Base-by-base conservation (phyloP, 2,113 vertebrate species). In the Perccottus glenii region DNA sequence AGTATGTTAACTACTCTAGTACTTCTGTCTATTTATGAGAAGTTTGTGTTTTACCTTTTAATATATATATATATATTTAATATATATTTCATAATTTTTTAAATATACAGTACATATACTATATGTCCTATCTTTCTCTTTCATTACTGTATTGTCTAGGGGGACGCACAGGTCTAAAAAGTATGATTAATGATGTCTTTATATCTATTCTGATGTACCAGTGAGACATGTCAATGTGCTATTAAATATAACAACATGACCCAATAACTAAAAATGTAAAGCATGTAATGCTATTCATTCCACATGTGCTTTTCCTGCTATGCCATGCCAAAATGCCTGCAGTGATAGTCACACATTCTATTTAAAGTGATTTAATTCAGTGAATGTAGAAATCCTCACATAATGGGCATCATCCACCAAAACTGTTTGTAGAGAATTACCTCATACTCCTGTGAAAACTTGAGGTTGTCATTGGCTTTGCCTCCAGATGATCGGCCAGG, bases 361-460 rank as follows among this genome's bases (percentile, higher is more conserved):
- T 52, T 65, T 56, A 50, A 59, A 51, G 1, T 40, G 49, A 9
- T 4, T 50, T 44, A 40, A 27, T 51, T 11, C 32, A 56, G 43
- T 27, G 47, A 27, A 2, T 51, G 48, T 2, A 10, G 16, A 47
- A 52, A 40, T 14, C 8, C 12, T 14, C 7, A 6, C 42, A 43
- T 16, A 5, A 40, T 60, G 32, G 52, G 53, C 45, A 14, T 45
- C 11, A 42, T 55, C 32, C 38, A 32, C 35, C 35, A 35, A 60
- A 57, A 4, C 56, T 66, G 6, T 55, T 44, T 4, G 10, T 35
- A 6, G 16, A 52, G 5, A 11, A 73, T 74, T 92, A 96, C 98
- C 94, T 99, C 98, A 75, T 99, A 99, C 70, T 99, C 97, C 89
- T 99, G 98, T 35, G 98, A 99, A 87, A 99, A 99, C 87, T 98